Evolutionary conservation across 2,113 vertebrate species (phyloP).

Genomic region (Laticauda laticaudata): DNA sequence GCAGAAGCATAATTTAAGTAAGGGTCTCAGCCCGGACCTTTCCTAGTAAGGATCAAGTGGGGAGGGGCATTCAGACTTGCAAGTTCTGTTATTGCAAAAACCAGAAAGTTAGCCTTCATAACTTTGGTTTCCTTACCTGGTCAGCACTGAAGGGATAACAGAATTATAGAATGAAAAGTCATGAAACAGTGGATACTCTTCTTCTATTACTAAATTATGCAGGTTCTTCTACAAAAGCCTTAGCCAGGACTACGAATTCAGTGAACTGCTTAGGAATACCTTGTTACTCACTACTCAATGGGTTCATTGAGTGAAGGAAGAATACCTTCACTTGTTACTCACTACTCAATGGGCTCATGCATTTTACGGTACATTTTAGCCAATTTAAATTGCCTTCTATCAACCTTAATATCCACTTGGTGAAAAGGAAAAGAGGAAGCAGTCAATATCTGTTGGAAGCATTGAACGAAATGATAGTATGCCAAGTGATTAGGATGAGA

Average conservation of each 20-base stretch:
- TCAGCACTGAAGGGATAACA: background rate
- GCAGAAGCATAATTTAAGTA: background rate
- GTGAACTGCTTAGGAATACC: background rate
- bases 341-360: background rate
- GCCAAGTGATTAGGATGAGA: background rate
- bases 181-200: background rate
- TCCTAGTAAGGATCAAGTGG: background rate
- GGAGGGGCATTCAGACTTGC: background rate
- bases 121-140: background rate
- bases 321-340: background rate
- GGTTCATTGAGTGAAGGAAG: background rate
- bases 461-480: background rate
- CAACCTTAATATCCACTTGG: background rate
- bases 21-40: background rate
- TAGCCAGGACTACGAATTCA: background rate
- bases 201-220: background rate
- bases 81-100: background rate
- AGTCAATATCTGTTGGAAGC: background rate
- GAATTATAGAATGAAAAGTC: background rate
- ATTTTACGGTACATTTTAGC: background rate
- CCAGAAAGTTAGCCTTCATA: background rate
- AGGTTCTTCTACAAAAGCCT: background rate
- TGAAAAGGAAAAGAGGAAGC: background rate
- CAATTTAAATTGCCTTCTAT: background rate
- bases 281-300: background rate